phyloP scores from a whole-genome alignment of 2,113 vertebrate genomes.

The Hystrix cristata region DNA sequence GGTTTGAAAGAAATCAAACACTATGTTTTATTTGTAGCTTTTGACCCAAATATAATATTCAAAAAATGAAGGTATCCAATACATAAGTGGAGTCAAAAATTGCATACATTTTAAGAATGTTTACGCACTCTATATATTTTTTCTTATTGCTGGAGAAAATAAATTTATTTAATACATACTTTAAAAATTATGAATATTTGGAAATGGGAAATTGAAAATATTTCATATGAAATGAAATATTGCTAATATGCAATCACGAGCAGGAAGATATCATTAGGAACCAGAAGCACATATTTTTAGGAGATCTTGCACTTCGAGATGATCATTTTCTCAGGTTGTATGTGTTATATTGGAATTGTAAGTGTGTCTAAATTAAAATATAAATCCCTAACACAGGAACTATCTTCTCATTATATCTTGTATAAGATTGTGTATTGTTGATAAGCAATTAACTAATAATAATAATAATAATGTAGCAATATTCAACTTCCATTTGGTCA shows the following conservation, averaged over 20 bases:
- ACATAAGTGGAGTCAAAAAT: neutral
- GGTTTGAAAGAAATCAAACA: neutral
- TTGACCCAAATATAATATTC: neutral
- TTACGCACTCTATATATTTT: accelerated
- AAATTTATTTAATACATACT: neutral
- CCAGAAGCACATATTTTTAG: neutral
- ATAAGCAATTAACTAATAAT: slow-evolving; percentile 58
- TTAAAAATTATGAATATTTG: neutral
- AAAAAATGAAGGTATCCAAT: accelerated
- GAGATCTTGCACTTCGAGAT: neutral
- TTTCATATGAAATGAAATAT: neutral
- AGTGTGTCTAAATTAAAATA: slow-evolving; percentile 37
- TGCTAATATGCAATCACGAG: accelerated
- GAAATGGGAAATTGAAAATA: neutral
- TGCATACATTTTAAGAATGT: accelerated
- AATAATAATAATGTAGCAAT: slow-evolving; percentile 42
- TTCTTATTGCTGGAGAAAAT: neutral
- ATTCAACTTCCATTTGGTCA: slow-evolving; percentile 43
- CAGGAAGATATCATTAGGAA: neutral
- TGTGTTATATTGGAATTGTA: neutral
- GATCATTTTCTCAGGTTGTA: neutral
- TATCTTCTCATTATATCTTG: neutral
- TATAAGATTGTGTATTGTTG: neutral
- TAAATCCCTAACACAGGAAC: neutral
- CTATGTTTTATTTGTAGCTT: neutral